These are phyloP conservation scores for Leptopterna dolabrata DNA, from an alignment of 2,888 invertebrate genomes.

Conservation along the genomic window DNA sequence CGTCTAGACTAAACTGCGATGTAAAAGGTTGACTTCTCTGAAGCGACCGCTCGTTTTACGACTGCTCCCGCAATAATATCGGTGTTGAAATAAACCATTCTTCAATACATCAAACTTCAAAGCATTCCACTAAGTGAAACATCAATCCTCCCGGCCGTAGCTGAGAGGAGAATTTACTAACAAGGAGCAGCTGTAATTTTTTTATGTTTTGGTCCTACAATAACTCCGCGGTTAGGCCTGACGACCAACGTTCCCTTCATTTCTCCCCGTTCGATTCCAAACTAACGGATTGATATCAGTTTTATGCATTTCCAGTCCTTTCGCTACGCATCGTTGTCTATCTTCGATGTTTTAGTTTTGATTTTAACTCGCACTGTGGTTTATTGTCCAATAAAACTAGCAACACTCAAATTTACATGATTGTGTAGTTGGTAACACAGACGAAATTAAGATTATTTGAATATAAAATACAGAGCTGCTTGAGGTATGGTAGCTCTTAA, in stretches of 20 bases:
- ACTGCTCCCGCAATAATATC: not conserved
- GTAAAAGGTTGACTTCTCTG: not conserved
- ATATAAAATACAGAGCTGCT: too few species aligned
- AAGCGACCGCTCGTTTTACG: not conserved
- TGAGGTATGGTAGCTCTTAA: too few species aligned
- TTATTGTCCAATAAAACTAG: too few species aligned
- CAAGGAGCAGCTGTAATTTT: not conserved
- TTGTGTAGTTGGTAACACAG: too few species aligned
- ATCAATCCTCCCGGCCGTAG: not conserved
- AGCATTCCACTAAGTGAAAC: conserved; percentile 6
- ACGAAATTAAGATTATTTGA: too few species aligned
- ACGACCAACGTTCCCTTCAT: not conserved
- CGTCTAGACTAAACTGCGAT: conserved; percentile 28
- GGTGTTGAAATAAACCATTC: not conserved
- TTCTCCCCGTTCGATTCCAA: not conserved
- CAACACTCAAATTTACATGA: too few species aligned
- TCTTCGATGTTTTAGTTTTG: too few species aligned
- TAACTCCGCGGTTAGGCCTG: not conserved
- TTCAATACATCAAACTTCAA: not conserved
- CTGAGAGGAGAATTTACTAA: not conserved
- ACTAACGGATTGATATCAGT: not conserved
- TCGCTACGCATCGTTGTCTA: too few species aligned
- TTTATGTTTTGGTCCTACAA: not conserved
- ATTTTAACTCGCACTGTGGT: too few species aligned
- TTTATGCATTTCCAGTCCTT: too few species aligned